Base-by-base conservation (phyloP, 2,888 invertebrate genomes). In the Spicauda simplicius region DNA sequence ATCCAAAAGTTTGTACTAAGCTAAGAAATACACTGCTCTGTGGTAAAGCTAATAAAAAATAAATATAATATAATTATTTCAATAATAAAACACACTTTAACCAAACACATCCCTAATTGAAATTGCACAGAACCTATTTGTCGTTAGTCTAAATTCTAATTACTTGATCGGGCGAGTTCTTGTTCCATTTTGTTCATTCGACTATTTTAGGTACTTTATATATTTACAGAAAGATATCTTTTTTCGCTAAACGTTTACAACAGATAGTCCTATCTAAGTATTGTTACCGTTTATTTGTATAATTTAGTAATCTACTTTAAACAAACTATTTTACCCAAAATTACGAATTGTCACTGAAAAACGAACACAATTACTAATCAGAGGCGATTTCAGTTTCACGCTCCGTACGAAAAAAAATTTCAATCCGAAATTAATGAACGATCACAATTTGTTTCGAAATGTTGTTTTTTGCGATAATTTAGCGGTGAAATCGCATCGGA, bases 91-190 rank as follows among this genome's bases (percentile, higher is more conserved):
- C 81, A 83, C 82, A 83, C 84, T 81, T 78, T 80, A 85, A 86
- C 77, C 77, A 83, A 87, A 50, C 50, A 85, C 83, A 25, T 5
- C 30, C 83, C 80, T 80, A 78, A 72, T 80, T 83, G 88, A 84
- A 85, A 91, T 91, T 92, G 92, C 91, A 91, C 91, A 83, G 83
- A 80, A 76, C 80, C 83, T 83, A 82, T 84, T 87, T 83, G 81
- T 86, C 83, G 74, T 77, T 73, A 75, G 70, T 70, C 87, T 90
- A 90, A 80, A 48, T 78, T 79, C 87, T 91, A 89, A 86, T 85
- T 86, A 86, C 79, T 89, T 90, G 88, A 85, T 90, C 89, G 85
- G 87, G 92, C 92, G 92, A 93, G 92, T 91, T 84, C 86, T 85
- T 90, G 92, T 93, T 93, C 92, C 92, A 86, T 87, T 85, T 90